Conservation (phyloP, 2,888 invertebrate genomes). For the Agrotis puta region DNA sequence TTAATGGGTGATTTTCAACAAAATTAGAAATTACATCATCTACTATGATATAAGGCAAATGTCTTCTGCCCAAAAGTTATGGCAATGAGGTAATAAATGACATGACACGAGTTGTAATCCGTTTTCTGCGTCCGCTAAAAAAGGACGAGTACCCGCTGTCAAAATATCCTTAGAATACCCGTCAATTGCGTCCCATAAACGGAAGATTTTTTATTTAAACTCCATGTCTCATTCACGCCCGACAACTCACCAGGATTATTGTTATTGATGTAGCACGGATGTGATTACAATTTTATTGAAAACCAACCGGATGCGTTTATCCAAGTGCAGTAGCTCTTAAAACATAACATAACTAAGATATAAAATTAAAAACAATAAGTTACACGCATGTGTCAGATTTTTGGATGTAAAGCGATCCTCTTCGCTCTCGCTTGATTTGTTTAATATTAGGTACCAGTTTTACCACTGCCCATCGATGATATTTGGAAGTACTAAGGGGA, state of each 20-base stretch:
- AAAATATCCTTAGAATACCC: too few species aligned
- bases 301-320: conserved; percentile 34
- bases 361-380: conserved; percentile 61
- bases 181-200: too few species aligned
- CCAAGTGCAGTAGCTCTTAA: conserved; percentile 41
- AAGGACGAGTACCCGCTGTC: too few species aligned
- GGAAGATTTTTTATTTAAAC: too few species aligned
- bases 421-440: conserved; percentile 8
- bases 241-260: background rate
- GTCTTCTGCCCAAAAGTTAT: background rate
- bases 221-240: background rate
- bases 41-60: conserved; percentile 22
- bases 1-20: conserved; percentile 44
- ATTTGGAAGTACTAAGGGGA: conserved; percentile 31
- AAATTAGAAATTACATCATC: conserved; percentile 11
- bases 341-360: conserved; percentile 46
- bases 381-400: conserved; percentile 41
- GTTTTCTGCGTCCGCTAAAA: too few species aligned
- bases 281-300: conserved; percentile 34
- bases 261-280: background rate
- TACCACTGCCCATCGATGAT: conserved; percentile 22
- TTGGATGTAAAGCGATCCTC: conserved; percentile 36
- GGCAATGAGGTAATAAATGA: too few species aligned
- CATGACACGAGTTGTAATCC: too few species aligned
- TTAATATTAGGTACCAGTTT: conserved; percentile 24